Evolutionary conservation across 2,888 invertebrate genomes (phyloP), one percentile per base, ranked within the genome.

Genomic region (Pycnomerus fuliginosus): DNA sequence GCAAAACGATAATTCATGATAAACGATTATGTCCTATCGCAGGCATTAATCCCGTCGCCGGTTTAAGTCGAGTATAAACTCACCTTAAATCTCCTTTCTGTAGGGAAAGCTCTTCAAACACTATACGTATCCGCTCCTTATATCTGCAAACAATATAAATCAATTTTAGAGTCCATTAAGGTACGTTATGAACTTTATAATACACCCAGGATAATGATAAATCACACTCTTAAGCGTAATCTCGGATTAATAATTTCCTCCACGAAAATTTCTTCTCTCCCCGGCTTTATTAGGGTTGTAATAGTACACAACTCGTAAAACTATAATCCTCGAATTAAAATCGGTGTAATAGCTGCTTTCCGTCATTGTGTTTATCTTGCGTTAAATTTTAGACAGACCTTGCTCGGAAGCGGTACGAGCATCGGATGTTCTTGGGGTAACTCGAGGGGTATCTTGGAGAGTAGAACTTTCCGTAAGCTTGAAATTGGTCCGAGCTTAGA

Each of bases 391-490:
- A 30, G 38, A 39, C 45, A 35, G 29, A 89, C 89, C 88, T 85
- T 37, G 94, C 95, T 62, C 87, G 82, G 69, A 97, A 90, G 66
- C 87, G 84, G 74, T 91, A 93, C 45, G 89, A 83, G 74, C 95
- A 96, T 65, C 87, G 82, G 63, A 91, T 84, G 71, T 93, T 90
- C 70, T 87, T 88, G 12, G 96, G 95, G 73, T 97, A 97, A 62
- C 88, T 87, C 61, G 96, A 95, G 51, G 97, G 97, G 78, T 95
- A 97, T 44, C 90, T 85, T 0, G 96, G 96, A 37, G 96, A 96
- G 74, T 89, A 91, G 65, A 92, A 84, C 43, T 84, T 82, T 40
- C 91, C 90, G 69, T 86, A 83, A 11, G 80, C 76, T 45, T 82
- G 81, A 48, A 82, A 77, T 61, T 79, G 80, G 58, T 84, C 82